phyloP scores from a whole-genome alignment of 2,113 vertebrate genomes.

The Corythaixoides concolor region DNA sequence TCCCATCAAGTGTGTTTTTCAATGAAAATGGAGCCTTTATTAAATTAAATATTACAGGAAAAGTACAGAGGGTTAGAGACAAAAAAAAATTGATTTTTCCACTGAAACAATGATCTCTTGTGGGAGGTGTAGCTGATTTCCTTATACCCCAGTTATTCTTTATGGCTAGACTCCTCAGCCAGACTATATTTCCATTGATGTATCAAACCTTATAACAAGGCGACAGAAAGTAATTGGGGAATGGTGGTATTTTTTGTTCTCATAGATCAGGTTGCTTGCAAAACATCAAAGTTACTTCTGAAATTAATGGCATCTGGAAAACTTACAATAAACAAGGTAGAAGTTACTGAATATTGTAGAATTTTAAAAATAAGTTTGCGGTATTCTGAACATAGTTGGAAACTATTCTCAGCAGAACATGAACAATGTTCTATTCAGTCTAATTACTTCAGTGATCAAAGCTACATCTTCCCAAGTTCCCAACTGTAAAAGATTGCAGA shows the following conservation, averaged over 20 bases:
- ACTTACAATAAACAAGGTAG: conserved; percentile 2
- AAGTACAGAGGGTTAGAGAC: not conserved
- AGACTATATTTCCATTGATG: not conserved
- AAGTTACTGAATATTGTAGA: conserved; percentile 14
- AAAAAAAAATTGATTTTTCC: conserved; percentile 31
- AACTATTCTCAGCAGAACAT: conserved; percentile 24
- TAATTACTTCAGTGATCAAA: conserved; percentile 64
- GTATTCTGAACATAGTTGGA: not conserved
- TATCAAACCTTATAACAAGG: not conserved
- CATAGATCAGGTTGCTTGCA: conserved; percentile 27
- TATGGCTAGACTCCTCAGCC: not conserved
- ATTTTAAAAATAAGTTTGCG: conserved; percentile 7
- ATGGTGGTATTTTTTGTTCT: conserved; percentile 20
- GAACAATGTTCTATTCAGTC: conserved; percentile 47
- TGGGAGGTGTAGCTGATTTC: not conserved
- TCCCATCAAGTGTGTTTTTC: not conserved
- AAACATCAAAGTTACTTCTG: conserved; percentile 31
- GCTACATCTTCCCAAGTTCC: conserved; percentile 49
- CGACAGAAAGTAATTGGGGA: conserved; percentile 3
- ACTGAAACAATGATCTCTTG: not conserved
- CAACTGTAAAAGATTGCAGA: conserved; percentile 2
- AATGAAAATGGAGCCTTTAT: not conserved
- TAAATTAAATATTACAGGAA: conserved; percentile 28
- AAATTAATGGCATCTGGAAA: conserved; percentile 10
- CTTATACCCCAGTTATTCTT: not conserved